Evolutionary conservation across 2,797 vertebrate species (phyloP).

Genomic region (Saxicola maurus): DNA sequence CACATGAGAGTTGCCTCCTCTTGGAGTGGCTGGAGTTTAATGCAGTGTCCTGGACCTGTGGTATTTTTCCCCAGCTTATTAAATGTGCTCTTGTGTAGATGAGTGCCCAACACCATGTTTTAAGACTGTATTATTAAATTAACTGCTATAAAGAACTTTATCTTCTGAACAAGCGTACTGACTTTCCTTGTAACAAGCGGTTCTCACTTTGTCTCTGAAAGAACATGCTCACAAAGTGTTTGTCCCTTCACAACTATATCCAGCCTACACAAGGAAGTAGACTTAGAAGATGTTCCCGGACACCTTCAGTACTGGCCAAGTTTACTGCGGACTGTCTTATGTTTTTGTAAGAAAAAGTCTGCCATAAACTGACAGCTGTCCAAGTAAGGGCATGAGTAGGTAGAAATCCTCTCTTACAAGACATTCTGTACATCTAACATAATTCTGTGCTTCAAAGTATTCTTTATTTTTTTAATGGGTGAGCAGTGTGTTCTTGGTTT

Average conservation of each 20-base stretch:
- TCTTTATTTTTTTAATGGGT: conserved; percentile 59
- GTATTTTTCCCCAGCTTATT: conserved; percentile 32
- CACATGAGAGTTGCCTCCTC: background rate
- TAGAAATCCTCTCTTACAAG: conserved; percentile 29
- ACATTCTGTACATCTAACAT: conserved; percentile 21
- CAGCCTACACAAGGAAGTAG: background rate
- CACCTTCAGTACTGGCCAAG: background rate
- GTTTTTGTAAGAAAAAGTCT: conserved; percentile 27
- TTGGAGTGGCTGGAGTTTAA: conserved; percentile 39
- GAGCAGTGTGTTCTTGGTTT: conserved; percentile 33
- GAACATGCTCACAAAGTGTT: background rate
- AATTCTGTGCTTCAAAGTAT: conserved; percentile 48
- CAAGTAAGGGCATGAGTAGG: background rate
- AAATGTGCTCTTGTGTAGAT: conserved; percentile 57
- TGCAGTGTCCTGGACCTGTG: conserved; percentile 43
- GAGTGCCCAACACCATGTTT: conserved; percentile 42
- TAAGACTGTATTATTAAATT: conserved; percentile 67
- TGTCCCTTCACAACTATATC: background rate
- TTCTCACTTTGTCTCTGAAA: conserved; percentile 15
- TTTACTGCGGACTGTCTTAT: background rate
- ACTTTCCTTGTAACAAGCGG: conserved; percentile 24
- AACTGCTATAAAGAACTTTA: conserved; percentile 71
- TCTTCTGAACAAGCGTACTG: conserved; percentile 53
- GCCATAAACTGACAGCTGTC: conserved; percentile 22
- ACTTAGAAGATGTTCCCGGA: conserved; percentile 26